Evolutionary conservation across 1,140 invertebrate species (phyloP), one percentile per base, ranked within the genome.

Genomic region (Danaus melanippus): DNA sequence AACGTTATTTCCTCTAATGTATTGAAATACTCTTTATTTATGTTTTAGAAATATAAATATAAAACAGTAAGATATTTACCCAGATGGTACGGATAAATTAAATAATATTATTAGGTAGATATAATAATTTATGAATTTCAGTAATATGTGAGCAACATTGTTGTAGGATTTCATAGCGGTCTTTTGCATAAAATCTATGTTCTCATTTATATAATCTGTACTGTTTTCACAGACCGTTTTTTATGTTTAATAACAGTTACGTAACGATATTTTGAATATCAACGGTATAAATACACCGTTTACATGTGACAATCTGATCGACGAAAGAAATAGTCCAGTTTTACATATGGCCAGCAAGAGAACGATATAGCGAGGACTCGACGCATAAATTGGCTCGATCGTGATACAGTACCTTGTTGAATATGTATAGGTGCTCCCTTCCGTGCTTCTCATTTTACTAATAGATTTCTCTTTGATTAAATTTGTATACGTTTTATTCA

Each of bases 381-480:
- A 72, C 71, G 79, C 77, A 84, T 86, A 86, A 86, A 86, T 86
- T 81, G 75, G 75, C 76, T 70, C 71, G 77, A 77, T 85, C 83
- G 83, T 86, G 83, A 86, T 86, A 80, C 83, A 86, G 74, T 82
- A 60, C 75, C 83, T 84, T 71, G 83, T 86, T 86, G 83, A 84
- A 86, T 86, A 86, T 86, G 83, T 86, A 86, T 86, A 84, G 79
- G 71, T 83, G 76, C 77, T 84, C 83, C 83, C 83, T 86, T 84
- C 83, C 83, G 79, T 82, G 80, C 71, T 84, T 83, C 81, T 86
- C 83, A 86, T 86, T 86, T 86, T 86, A 86, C 83, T 86, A 86
- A 86, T 86, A 86, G 81, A 86, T 86, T 86, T 86, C 81, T 80
- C 76, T 86, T 84, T 86, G 83, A 86, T 86, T 86, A 86, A 86